Conservation (phyloP, 2,113 vertebrate genomes). For the Calidris pygmaea region DNA sequence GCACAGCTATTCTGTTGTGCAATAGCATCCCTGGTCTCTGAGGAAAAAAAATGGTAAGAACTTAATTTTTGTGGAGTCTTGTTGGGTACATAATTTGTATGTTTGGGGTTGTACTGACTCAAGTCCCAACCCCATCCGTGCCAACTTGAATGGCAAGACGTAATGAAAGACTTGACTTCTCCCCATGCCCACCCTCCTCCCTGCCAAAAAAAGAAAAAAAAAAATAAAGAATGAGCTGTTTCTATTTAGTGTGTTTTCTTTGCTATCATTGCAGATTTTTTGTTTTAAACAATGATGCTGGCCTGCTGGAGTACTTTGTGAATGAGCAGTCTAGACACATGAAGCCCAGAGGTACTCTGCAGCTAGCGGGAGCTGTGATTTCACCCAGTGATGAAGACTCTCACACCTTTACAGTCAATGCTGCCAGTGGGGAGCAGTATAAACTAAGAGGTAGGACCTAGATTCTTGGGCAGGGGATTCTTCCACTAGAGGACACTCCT, state of each 20-base stretch:
- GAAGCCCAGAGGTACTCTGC: slow-evolving; percentile 93
- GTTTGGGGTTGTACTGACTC: not conserved
- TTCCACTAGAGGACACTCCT: slow-evolving; percentile 48
- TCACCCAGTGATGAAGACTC: slow-evolving; percentile 98
- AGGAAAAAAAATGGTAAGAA: not conserved
- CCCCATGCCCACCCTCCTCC: not conserved
- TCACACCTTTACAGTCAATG: slow-evolving; percentile 96
- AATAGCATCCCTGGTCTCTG: not conserved
- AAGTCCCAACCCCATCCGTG: not conserved
- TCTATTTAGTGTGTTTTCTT: not conserved
- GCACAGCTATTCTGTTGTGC: not conserved
- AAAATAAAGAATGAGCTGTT: not conserved
- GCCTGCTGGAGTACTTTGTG: slow-evolving; percentile 96
- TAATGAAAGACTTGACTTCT: not conserved
- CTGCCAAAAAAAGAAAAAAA: not conserved
- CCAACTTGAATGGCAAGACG: too few species aligned
- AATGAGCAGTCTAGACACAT: slow-evolving; percentile 92
- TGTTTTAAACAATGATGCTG: slow-evolving; percentile 94
- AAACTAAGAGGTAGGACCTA: slow-evolving; percentile 89
- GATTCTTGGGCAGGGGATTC: not conserved
- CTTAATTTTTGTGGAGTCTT: not conserved
- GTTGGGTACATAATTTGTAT: not conserved
- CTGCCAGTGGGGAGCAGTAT: slow-evolving; percentile 97
- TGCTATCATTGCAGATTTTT: slow-evolving; percentile 84
- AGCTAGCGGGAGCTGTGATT: slow-evolving; percentile 94